A percentile compares a stretch with the other conserved stretches of the same genome.
phyloP scores from a whole-genome alignment of 1,140 invertebrate genomes.

The Drosophila parabipectinata region DNA sequence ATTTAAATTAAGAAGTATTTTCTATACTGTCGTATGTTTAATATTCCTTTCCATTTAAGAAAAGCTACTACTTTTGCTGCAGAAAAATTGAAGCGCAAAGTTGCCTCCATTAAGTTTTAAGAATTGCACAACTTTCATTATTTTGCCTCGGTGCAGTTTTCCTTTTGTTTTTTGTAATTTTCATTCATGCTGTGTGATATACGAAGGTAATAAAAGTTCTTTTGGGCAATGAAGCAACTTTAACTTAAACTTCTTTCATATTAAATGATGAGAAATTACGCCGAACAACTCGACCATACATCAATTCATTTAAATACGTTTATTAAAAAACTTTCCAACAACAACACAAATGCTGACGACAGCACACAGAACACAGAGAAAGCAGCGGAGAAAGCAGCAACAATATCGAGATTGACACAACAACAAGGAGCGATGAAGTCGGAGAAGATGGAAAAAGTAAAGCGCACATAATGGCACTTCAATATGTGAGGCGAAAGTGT shows the following conservation, averaged over 20 bases:
- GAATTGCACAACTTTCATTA: constrained; percentile 43
- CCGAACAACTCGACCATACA: constrained; percentile 41
- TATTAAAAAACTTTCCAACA: constrained; percentile 75
- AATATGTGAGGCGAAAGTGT: constrained; percentile 45
- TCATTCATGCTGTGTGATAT: constrained; percentile 51
- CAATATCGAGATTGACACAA: constrained; percentile 35
- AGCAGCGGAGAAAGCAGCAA: background rate
- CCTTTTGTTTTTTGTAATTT: constrained; percentile 21
- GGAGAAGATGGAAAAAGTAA: constrained; percentile 47
- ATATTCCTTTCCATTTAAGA: constrained; percentile 5
- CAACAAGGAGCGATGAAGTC: constrained; percentile 13
- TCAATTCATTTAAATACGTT: constrained; percentile 79
- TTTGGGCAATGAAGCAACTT: constrained; percentile 44
- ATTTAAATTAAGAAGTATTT: background rate
- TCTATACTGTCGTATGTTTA: background rate
- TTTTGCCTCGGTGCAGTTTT: constrained; percentile 10
- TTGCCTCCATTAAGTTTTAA: constrained; percentile 48
- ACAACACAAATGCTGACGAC: constrained; percentile 58
- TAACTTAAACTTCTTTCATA: constrained; percentile 55
- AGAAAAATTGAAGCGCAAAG: constrained; percentile 7
- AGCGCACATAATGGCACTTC: constrained; percentile 63
- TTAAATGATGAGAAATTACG: constrained; percentile 56
- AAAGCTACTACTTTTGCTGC: constrained; percentile 10
- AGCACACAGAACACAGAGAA: constrained; percentile 4
- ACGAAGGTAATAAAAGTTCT: constrained; percentile 73